A percentile compares a stretch with the other conserved stretches of the same genome.
Evolutionary conservation across 2,888 invertebrate species (phyloP).

Genomic region (Hirtodrosophila alboralis): DNA sequence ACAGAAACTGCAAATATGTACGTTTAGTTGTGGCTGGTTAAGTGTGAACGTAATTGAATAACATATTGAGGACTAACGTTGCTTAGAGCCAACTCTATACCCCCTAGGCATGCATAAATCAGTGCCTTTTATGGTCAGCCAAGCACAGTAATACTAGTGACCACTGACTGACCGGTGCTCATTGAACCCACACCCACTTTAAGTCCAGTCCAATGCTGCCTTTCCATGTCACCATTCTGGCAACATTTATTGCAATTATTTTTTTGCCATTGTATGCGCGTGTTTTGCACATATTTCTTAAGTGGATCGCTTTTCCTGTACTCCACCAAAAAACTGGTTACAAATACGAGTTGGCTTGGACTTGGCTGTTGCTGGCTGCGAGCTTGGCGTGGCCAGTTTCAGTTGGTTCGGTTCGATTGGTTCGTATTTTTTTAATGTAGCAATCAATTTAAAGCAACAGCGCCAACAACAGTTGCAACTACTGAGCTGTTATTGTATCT

Average conservation of each 20-base stretch:
- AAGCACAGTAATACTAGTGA: too few species aligned
- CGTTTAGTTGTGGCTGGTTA: background rate
- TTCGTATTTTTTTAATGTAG: slow-evolving; percentile 66
- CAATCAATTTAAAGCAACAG: slow-evolving; percentile 61
- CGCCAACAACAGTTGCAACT: slow-evolving; percentile 55
- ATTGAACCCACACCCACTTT: slow-evolving; percentile 48
- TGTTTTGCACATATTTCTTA: slow-evolving; percentile 54
- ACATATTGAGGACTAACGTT: too few species aligned
- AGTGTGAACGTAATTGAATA: background rate
- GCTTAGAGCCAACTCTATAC: background rate
- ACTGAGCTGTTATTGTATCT: slow-evolving; percentile 14
- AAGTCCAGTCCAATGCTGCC: slow-evolving; percentile 13
- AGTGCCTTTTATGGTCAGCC: slow-evolving; percentile 30
- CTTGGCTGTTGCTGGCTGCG: slow-evolving; percentile 19
- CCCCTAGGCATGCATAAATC: slow-evolving; percentile 27
- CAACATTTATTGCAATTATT: slow-evolving; percentile 42
- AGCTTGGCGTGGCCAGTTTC: slow-evolving; percentile 58
- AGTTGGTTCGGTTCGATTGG: slow-evolving; percentile 50
- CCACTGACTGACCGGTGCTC: slow-evolving; percentile 37
- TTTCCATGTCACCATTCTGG: slow-evolving; percentile 49
- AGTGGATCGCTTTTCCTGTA: slow-evolving; percentile 58
- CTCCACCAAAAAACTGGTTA: slow-evolving; percentile 33
- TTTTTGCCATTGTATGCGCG: slow-evolving; percentile 42
- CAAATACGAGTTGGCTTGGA: slow-evolving; percentile 31
- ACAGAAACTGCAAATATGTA: too few species aligned